Conservation (phyloP, 2,797 vertebrate species). For the Phylloscopus collybita region DNA sequence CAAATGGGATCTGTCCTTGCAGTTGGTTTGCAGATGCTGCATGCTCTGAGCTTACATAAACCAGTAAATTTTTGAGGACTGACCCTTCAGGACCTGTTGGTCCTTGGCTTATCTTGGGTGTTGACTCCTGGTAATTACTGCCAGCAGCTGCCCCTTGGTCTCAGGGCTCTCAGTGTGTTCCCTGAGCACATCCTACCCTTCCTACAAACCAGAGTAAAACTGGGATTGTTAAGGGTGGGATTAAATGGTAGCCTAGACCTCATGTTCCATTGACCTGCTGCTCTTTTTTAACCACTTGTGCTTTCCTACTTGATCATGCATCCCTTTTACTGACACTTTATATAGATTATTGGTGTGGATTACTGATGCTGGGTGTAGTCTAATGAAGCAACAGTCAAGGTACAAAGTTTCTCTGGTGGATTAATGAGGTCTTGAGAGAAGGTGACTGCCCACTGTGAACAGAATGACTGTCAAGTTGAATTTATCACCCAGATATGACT, state of each 20-base stretch:
- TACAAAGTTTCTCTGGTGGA: slow-evolving; percentile 1
- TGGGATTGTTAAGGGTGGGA: not conserved
- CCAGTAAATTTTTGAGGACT: not conserved
- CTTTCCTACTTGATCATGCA: not conserved
- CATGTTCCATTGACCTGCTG: not conserved
- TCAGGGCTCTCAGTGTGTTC: not conserved
- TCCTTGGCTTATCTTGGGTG: not conserved
- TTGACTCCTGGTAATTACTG: not conserved
- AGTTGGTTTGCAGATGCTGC: not conserved
- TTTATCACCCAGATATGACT: not conserved
- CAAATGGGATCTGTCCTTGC: accelerated
- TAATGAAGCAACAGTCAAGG: slow-evolving; percentile 41
- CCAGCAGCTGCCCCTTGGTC: not conserved
- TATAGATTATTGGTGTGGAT: not conserved
- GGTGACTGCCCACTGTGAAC: not conserved
- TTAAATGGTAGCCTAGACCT: not conserved
- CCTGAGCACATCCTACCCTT: not conserved
- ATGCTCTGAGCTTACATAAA: not conserved
- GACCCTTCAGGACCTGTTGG: not conserved
- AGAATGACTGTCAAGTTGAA: not conserved
- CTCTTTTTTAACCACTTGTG: not conserved
- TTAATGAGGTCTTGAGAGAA: slow-evolving; percentile 51
- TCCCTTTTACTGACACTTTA: not conserved
- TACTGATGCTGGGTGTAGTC: not conserved
- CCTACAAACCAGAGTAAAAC: not conserved